Evolutionary conservation across 2,888 invertebrate species (phyloP), one percentile per base, ranked within the genome.

Genomic region (Venustoraphidia nigricollis): DNA sequence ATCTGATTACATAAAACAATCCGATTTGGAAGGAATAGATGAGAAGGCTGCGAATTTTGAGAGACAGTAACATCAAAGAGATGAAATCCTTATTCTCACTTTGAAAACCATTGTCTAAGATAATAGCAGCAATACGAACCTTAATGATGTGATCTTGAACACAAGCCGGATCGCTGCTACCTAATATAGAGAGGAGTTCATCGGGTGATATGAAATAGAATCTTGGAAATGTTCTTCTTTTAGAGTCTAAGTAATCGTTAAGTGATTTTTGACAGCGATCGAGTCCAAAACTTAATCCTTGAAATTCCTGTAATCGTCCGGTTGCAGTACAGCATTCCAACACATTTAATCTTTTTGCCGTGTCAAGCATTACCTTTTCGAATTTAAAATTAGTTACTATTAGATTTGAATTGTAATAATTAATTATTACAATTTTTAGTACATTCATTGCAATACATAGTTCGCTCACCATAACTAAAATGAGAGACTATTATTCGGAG

Each of bases 191-290:
- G 8, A 95, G 72, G 54, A 94, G 65, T 64, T 94, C 94, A 59
- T 93, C 92, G 34, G 93, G 93, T 3, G 93, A 93, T 60, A 94
- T 87, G 66, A 94, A 94, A 69, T 87, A 93, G 68, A 94, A 94
- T 45, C 94, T 68, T 3, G 94, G 90, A 65, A 93, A 94, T 53
- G 88, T 77, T 51, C 86, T 78, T 43, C 94, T 72, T 66, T 93
- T 93, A 0, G 84, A 80, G 63, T 90, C 90, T 53, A 94, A 69
- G 63, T 93, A 94, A 60, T 92, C 89, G 59, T 88, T 88, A 47
- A 94, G 68, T 0, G 92, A 91, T 63, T 93, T 93, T 66, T 92
- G 92, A 64, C 93, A 93, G 63, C 76, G 81, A 62, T 94, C 93
- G 46, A 95, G 69, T 2, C 87, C 88, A 13, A 70, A 51, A 44